phyloP scores from a whole-genome alignment of 2,113 vertebrate genomes.

The Amazona vittata region DNA sequence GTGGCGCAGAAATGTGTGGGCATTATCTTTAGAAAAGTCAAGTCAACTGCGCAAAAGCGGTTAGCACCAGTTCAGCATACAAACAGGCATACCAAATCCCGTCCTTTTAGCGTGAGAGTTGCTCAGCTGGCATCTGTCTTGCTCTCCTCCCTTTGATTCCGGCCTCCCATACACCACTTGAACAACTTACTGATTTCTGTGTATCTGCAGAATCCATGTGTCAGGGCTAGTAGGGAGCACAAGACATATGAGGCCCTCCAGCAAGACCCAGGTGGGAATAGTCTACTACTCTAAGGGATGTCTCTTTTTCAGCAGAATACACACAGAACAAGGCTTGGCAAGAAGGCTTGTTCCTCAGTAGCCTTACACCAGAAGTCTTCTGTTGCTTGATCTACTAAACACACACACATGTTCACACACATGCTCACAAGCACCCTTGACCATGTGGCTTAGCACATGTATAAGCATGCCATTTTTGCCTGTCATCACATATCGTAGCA shows the following conservation, averaged over 20 bases:
- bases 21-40: neutral
- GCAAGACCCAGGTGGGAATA: rapidly evolving
- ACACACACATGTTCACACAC: too few relatives aligned
- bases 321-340: neutral
- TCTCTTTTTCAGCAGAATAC: neutral
- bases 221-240: neutral
- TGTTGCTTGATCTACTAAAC: neutral
- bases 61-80: neutral
- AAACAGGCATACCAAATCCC: too few relatives aligned
- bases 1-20: neutral
- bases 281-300: too few relatives aligned
- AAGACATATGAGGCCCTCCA: rapidly evolving
- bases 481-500: neutral
- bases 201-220: rapidly evolving
- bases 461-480: neutral
- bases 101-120: neutral
- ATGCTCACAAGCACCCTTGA: too few relatives aligned
- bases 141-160: neutral
- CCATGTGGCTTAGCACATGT: neutral
- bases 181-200: neutral
- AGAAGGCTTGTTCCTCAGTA: neutral
- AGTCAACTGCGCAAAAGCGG: neutral
- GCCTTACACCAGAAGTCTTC: neutral
- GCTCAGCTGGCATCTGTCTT: neutral
- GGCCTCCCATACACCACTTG: rapidly evolving